A percentile compares a stretch with the other conserved stretches of the same genome.
These are phyloP conservation scores for Bombus waltoni DNA, from an alignment of 1,140 invertebrate genomes.

Conservation along the genomic window DNA sequence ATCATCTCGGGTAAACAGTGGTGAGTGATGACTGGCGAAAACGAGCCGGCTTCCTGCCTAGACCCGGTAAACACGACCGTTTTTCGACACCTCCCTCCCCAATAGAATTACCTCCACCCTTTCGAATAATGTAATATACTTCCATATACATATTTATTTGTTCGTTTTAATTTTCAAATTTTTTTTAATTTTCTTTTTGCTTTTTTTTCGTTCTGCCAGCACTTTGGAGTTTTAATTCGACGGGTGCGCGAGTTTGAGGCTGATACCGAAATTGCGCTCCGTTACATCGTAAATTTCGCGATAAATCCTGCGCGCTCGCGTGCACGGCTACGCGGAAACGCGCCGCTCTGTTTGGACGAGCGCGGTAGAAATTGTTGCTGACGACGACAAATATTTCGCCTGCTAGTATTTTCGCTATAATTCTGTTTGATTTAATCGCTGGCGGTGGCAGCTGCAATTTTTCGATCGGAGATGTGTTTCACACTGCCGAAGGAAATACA, in stretches of 20 bases:
- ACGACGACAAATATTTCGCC: constrained; percentile 53
- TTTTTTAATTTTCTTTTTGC: background rate
- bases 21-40: constrained; percentile 34
- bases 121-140: background rate
- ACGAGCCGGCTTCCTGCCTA: constrained; percentile 11
- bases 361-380: constrained; percentile 47
- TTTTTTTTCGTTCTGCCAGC: background rate
- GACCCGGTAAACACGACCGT: constrained; percentile 27
- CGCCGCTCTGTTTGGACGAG: constrained; percentile 31
- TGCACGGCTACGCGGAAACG: constrained; percentile 4
- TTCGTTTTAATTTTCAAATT: background rate
- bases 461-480: background rate
- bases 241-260: constrained; percentile 5
- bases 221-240: constrained; percentile 35
- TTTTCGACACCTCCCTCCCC: background rate
- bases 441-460: background rate
- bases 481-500: too few species aligned
- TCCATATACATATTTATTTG: background rate
- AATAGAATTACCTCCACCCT: background rate
- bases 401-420: constrained; percentile 36
- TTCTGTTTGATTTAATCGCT: constrained; percentile 46
- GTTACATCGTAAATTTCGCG: constrained; percentile 56
- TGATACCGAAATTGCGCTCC: constrained; percentile 54
- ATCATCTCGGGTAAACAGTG: constrained; percentile 62
- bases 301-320: constrained; percentile 43